A percentile compares a stretch with the other conserved stretches of the same genome.
Evolutionary conservation across 2,797 vertebrate genomes (phyloP).

Genomic region (Chrysolophus pictus): DNA sequence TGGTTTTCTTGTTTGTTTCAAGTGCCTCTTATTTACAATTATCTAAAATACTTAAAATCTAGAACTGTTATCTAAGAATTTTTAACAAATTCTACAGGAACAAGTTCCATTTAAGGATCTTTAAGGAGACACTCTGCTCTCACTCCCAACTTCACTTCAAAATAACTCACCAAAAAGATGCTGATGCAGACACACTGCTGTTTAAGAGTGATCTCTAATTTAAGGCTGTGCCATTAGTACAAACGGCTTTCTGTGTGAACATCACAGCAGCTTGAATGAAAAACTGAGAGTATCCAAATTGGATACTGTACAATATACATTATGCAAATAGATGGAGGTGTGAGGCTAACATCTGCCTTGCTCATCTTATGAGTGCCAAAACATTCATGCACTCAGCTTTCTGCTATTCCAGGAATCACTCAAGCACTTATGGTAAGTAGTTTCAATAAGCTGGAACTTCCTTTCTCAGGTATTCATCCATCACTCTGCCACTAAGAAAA

Average conservation of each 20-base stretch:
- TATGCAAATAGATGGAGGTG: not conserved
- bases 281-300: not conserved
- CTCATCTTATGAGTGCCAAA: not conserved
- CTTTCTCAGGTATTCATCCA: not conserved
- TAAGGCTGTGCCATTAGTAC: not conserved
- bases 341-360: constrained; percentile 3
- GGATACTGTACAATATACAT: not conserved
- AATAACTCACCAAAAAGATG: not conserved
- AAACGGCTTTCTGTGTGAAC: not conserved
- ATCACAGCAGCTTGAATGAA: not conserved
- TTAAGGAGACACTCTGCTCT: not conserved
- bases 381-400: not conserved
- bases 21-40: not conserved
- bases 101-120: not conserved
- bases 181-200: rapidly evolving
- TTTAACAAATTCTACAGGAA: not conserved
- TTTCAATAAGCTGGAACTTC: not conserved
- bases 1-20: rapidly evolving
- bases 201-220: not conserved
- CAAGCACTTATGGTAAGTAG: not conserved
- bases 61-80: not conserved
- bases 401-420: not conserved
- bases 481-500: not conserved
- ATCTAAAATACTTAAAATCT: not conserved
- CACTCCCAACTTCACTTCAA: not conserved